Evolutionary conservation across 2,888 invertebrate species (phyloP), one percentile per base, ranked within the genome.

Genomic region (Sphinx pinastri): DNA sequence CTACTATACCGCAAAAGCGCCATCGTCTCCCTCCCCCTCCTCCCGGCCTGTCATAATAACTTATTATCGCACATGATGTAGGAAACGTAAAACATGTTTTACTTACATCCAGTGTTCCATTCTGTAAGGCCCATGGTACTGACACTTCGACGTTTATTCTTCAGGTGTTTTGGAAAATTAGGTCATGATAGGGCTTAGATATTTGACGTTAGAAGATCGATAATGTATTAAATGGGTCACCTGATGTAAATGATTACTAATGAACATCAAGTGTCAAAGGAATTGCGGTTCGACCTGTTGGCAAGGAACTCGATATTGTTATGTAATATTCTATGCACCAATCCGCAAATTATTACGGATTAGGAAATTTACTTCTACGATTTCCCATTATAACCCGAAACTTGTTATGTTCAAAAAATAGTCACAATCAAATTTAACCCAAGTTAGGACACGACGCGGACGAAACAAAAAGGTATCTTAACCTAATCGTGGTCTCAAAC

Each of bases 11-110:
- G 11, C 5, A 5, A 57, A 11, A 19, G 57, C 69, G 54, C 54
- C 52, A 52, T 19, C 69, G 60, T 63, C 69, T 51, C n/a, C 19
- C 19, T 14, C 59, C 52, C 52, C 16, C 45, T 25, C 67, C 67
- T n/a, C 12, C 38, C 49, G 38, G 58, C 57, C 70, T 69, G 69
- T 67, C 67, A 67, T 70, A 67, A 70, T 70, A 67, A 70, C 45
- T 67, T 70, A 70, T 68, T 67, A 70, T 70, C 67, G 59, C 70
- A 14, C 52, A 68, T 67, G 59, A 52, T 70, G 67, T 58, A 67
- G 67, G 67, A 67, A 54, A 51, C 59, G 49, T 54, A 51, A 67
- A 31, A 38, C 45, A 54, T 55, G 2, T 14, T 51, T 49, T 19
- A 13, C 49, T 51, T 12, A 45, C 13, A 52, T 16, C 19, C 19